phyloP scores from a whole-genome alignment of 2,113 vertebrate genomes.

The Ptyas mucosa region DNA sequence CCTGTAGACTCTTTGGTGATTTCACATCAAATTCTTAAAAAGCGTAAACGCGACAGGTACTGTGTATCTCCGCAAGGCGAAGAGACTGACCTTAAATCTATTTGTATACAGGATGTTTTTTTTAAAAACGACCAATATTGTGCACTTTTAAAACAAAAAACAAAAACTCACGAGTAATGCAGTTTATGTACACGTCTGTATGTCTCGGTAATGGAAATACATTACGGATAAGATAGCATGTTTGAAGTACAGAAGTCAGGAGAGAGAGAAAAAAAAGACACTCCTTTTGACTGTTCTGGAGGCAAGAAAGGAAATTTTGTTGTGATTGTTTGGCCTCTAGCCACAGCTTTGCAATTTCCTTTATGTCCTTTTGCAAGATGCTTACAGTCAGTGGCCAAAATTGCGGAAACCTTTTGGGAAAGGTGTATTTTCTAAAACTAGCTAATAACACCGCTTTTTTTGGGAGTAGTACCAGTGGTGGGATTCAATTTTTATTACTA shows the following conservation, averaged over 20 bases:
- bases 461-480: too few relatives aligned
- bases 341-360: not conserved
- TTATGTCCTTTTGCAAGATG: conserved; percentile 8
- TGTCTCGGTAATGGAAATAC: conserved; percentile 29
- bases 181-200: not conserved
- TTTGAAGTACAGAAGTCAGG: conserved; percentile 33
- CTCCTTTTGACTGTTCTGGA: not conserved
- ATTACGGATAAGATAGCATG: conserved; percentile 16
- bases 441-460: too few relatives aligned
- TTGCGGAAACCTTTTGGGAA: too few relatives aligned
- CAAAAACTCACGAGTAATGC: conserved; percentile 4
- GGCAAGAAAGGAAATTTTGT: not conserved
- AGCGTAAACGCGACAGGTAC: conserved; percentile 26
- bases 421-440: too few relatives aligned
- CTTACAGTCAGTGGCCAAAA: too few relatives aligned
- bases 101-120: conserved; percentile 5
- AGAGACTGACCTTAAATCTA: conserved; percentile 45
- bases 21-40: conserved; percentile 23
- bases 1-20: conserved; percentile 21
- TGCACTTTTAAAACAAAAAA: conserved; percentile 36
- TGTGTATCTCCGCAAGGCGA: conserved; percentile 39
- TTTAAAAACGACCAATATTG: conserved; percentile 41
- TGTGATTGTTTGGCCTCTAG: not conserved
- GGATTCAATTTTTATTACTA: too few relatives aligned
- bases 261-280: not conserved